Evolutionary conservation across 1,140 invertebrate species (phyloP), one percentile per base, ranked within the genome.

Genomic region (Tetragnatha versicolor): DNA sequence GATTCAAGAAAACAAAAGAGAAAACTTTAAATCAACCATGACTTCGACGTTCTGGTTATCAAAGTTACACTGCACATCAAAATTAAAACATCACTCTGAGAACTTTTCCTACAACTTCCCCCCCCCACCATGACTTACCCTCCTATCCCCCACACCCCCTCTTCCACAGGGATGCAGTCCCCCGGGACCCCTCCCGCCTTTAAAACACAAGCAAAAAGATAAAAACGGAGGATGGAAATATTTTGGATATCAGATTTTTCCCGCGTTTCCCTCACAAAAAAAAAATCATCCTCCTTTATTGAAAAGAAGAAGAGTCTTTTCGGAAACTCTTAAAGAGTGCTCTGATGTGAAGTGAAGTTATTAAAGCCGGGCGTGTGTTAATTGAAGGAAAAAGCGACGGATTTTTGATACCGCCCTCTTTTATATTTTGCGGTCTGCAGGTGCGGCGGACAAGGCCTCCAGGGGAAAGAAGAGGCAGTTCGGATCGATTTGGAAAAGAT

Each of bases 371-470:
- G 55, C 27, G 55, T 17, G 9, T 31, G 29, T 31, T 33, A 33
- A 58, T 33, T 58, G 55, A 58, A 58, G 55, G 17, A 12, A 58
- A 33, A n/a, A 7, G 55, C n/a, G n/a, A n/a, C n/a, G n/a, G n/a
- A n/a, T n/a, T n/a, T 42, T 17, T 42, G 7, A 7, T 42, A 17
- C 39, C 1, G 7, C 39, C 7, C 39, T n/a, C n/a, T n/a, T n/a
- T n/a, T n/a, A n/a, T n/a, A n/a, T n/a, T 58, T 58, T 58, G 55
- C 35, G 55, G 35, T 58, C 55, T 27, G 31, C 55, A 58, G 55
- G 55, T 58, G 55, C 55, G 31, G 12, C 1, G 22, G 55, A 58
- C 55, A 33, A n/a, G 14, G 55, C 55, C 20, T 58, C n/a, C 29
- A 58, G n/a, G 55, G 55, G 55, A 35, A 58, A 31, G 17, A n/a